These are phyloP conservation scores for Drosophila planitibia DNA, from an alignment of 2,888 invertebrate species.

Conservation along the genomic window DNA sequence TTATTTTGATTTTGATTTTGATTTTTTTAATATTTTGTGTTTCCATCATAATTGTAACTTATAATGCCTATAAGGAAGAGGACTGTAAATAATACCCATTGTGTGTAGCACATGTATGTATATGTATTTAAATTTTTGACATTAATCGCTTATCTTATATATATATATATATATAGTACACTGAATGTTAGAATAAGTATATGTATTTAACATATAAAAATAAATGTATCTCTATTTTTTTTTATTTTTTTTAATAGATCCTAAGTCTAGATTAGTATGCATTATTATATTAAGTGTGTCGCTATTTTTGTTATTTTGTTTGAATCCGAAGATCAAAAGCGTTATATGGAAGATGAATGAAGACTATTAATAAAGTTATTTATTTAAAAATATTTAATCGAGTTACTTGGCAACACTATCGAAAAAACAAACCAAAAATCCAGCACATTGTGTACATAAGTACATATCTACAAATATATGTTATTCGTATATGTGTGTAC, in stretches of 20 bases:
- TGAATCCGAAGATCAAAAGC: slow-evolving; percentile 33
- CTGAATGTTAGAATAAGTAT: not conserved
- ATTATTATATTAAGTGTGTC: slow-evolving; percentile 17
- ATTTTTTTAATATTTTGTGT: slow-evolving; percentile 24
- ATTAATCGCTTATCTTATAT: slow-evolving; percentile 10
- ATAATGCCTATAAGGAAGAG: slow-evolving; percentile 27
- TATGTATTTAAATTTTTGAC: slow-evolving; percentile 7
- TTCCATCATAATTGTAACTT: slow-evolving; percentile 21
- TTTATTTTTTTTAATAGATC: slow-evolving; percentile 34
- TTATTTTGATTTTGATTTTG: not conserved
- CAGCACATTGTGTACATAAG: not conserved
- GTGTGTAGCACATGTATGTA: slow-evolving; percentile 15
- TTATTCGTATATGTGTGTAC: not conserved
- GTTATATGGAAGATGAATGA: slow-evolving; percentile 30
- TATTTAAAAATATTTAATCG: slow-evolving; percentile 49
- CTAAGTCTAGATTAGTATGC: slow-evolving; percentile 45
- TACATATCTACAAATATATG: not conserved
- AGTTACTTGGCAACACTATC: not conserved
- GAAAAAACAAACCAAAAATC: not conserved
- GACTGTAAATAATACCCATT: slow-evolving; percentile 46
- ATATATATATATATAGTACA: slow-evolving; percentile 10
- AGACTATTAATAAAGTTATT: slow-evolving; percentile 76
- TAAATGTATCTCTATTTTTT: not conserved
- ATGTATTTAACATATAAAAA: not conserved
- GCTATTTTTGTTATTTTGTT: slow-evolving; percentile 56